Evolutionary conservation across 64 coral and sea anemone genomes (phyloP), one percentile per base, ranked within the genome.

Genomic region (Pocillopora damicornis): DNA sequence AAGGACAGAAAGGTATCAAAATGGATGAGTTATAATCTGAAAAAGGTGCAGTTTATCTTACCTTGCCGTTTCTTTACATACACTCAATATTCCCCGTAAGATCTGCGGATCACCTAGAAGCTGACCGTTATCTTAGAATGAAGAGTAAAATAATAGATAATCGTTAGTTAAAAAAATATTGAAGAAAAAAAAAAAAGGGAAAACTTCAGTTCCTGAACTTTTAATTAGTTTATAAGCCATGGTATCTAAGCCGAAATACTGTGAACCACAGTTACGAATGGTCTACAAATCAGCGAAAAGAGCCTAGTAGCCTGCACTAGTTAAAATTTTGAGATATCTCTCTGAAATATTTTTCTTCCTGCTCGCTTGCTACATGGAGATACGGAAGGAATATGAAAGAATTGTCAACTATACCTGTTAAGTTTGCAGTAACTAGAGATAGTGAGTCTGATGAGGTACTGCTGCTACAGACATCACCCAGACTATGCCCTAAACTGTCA

Each of bases 101-200:
- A 85, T 85, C 36, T 85, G 81, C 15, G 81, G 81, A 85, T 85
- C 67, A 23, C 63, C 38, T 22, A 85, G 64, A 15, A 85, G 37
- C 23, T 63, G 63, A 22, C 37, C 64, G 57, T 85, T 65, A 37
- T 85, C 81, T 85, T 20, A 15, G 25, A 72, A 66, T 58, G 20
- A 65, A 5, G 66, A 18, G 18, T 67, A 60, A 13, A n/a, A 60
- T 60, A 79, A 60, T 18, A 81, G 14, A 51, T 51, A 51, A 51
- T 51, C 42, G 42, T 51, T 51, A 4, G 7, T 30, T 30, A 30
- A 30, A 30, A 30, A 30, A 30, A 30, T 30, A 30, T 30, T 30
- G 30, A 30, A 30, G 30, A 30, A 30, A 30, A 30, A 30, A 30
- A 30, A 30, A 30, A 30, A 30, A 30, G 30, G 30, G 30, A 30